A percentile compares a stretch with the other conserved stretches of the same genome.
These are phyloP conservation scores for Drosophila novamexicana DNA, from an alignment of 1,140 invertebrate species.

Conservation along the genomic window DNA sequence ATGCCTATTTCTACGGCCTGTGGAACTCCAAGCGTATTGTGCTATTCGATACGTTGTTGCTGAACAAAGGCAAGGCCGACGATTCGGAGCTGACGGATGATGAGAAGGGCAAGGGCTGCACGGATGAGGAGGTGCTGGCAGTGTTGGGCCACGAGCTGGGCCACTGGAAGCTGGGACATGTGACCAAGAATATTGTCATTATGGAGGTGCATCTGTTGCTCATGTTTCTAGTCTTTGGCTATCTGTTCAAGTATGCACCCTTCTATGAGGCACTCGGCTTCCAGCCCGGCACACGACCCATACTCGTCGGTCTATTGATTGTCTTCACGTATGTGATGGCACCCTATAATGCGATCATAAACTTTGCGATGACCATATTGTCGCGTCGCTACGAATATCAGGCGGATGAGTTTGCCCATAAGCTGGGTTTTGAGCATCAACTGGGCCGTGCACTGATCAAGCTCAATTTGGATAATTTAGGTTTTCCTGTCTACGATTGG, in stretches of 20 bases:
- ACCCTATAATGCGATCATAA: constrained; percentile 95
- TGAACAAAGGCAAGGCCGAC: constrained; percentile 80
- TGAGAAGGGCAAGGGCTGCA: constrained; percentile 90
- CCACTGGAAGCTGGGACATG: constrained; percentile 98
- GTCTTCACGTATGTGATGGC: constrained; percentile 96
- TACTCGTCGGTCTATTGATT: constrained; percentile 96
- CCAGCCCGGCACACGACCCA: constrained; percentile 89
- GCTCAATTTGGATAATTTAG: constrained; percentile 97
- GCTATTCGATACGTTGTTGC: constrained; percentile 96
- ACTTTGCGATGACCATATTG: constrained; percentile 88
- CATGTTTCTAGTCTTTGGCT: constrained; percentile 94
- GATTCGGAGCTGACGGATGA: constrained; percentile 83
- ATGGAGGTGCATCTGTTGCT: constrained; percentile 91
- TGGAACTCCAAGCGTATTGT: constrained; percentile 99
- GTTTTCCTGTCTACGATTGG: constrained; percentile 96
- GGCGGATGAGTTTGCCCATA: constrained; percentile 97
- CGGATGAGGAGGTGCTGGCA: constrained; percentile 96
- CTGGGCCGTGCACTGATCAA: constrained; percentile 94
- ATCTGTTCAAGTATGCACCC: constrained; percentile 91
- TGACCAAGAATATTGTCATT: constrained; percentile 94
- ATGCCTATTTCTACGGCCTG: constrained; percentile 99
- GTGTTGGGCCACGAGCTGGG: constrained; percentile 98
- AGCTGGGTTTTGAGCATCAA: constrained; percentile 89
- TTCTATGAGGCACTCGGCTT: constrained; percentile 96
- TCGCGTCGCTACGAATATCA: constrained; percentile 96